These are phyloP conservation scores for Falco cherrug DNA, from an alignment of 2,797 vertebrate genomes.

Conservation along the genomic window DNA sequence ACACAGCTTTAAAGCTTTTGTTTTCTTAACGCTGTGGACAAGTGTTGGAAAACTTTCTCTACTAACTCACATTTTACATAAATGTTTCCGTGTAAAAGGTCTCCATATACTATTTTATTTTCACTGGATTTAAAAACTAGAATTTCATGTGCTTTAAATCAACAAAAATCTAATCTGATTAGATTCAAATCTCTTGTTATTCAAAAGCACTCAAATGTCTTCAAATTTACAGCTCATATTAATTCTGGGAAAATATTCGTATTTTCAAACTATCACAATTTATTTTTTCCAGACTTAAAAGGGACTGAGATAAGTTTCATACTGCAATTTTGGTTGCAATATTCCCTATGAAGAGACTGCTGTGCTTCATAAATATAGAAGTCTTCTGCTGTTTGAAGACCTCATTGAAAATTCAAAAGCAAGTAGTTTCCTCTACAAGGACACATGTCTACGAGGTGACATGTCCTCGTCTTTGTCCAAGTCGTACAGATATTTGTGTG, in stretches of 20 bases:
- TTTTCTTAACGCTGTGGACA: background rate
- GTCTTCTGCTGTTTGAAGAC: conserved; percentile 1
- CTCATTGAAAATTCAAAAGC: conserved; percentile 11
- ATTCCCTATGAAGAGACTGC: background rate
- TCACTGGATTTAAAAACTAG: background rate
- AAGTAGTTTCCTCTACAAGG: background rate
- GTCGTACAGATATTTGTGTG: background rate
- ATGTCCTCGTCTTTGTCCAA: background rate
- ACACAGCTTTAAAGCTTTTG: background rate
- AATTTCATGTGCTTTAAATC: background rate
- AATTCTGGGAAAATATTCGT: background rate
- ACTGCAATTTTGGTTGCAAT: background rate
- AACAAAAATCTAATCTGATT: background rate
- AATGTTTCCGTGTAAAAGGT: background rate
- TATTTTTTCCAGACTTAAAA: background rate
- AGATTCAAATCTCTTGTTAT: background rate
- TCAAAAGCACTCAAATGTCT: background rate
- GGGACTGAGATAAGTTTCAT: background rate
- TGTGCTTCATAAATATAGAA: background rate
- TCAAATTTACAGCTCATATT: background rate
- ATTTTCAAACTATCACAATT: background rate
- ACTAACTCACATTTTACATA: background rate
- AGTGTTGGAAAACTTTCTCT: background rate
- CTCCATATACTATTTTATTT: background rate
- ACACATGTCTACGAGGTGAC: background rate